Percentiles rank a stretch among this genome's conserved stretches.
These are phyloP conservation scores for Camponotus floridanus DNA, from an alignment of 1,140 invertebrate genomes.

Conservation along the genomic window DNA sequence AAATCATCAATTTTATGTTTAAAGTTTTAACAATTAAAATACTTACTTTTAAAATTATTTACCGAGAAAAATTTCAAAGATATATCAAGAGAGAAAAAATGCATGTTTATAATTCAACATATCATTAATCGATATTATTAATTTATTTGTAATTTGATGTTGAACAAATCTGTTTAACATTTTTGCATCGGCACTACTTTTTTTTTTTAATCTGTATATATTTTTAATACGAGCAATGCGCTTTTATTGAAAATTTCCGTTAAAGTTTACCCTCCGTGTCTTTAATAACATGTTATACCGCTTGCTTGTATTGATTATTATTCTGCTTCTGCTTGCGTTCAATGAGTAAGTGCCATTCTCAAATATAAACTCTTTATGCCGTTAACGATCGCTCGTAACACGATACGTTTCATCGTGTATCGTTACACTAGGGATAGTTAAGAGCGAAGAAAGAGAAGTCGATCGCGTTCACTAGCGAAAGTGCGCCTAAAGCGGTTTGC, in stretches of 20 bases:
- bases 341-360: constrained; percentile 72
- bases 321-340: constrained; percentile 64
- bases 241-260: constrained; percentile 62
- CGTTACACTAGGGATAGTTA: constrained; percentile 82
- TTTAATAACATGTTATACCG: constrained; percentile 59
- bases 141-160: constrained; percentile 17
- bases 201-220: background rate
- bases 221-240: background rate
- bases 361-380: constrained; percentile 77
- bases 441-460: constrained; percentile 81
- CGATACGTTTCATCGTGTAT: constrained; percentile 84
- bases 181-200: background rate
- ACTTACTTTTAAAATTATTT: background rate
- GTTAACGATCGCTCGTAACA: constrained; percentile 83
- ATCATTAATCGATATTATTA: background rate
- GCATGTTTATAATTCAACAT: too few relatives aligned
- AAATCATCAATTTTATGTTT: background rate
- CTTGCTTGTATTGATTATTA: constrained; percentile 74
- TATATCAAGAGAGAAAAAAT: background rate
- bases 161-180: background rate
- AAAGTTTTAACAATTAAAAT: constrained; percentile 20
- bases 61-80: background rate
- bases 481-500: constrained; percentile 54
- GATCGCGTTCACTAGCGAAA: constrained; percentile 75
- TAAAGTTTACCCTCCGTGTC: constrained; percentile 53